A percentile compares a stretch with the other conserved stretches of the same genome.
phyloP scores from a whole-genome alignment of 1,140 invertebrate species.

The Portunus trituberculatus region DNA sequence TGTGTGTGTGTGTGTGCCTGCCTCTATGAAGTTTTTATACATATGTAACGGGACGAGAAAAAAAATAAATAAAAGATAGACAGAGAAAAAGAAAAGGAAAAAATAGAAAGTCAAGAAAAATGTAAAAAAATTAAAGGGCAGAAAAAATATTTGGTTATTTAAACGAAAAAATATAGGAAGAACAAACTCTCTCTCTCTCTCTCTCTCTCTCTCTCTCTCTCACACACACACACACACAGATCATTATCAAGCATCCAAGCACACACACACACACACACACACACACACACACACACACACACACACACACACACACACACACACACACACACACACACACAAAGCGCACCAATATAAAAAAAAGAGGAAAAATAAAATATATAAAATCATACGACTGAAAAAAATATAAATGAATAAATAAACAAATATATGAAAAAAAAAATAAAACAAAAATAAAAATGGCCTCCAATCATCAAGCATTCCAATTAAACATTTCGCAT shows the following conservation, averaged over 20 bases:
- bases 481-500: not conserved
- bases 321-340: not conserved
- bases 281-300: constrained; percentile 27
- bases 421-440: not conserved
- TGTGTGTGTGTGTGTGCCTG: constrained; percentile 11
- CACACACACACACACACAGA: no score
- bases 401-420: not conserved
- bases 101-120: no score
- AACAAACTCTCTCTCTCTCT: no score
- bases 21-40: not conserved
- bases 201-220: no score
- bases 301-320: constrained; percentile 18
- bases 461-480: not conserved
- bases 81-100: no score
- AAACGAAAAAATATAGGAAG: no score
- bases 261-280: constrained; percentile 23
- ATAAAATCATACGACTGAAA: not conserved
- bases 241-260: not conserved
- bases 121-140: no score
- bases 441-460: constrained; percentile 25
- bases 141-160: no score
- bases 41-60: not conserved
- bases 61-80: no score
- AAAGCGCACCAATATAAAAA: not conserved
- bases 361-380: not conserved